These are phyloP conservation scores for Lepidocyrtoides sp. DNA, from an alignment of 2,888 invertebrate genomes.

Conservation along the genomic window DNA sequence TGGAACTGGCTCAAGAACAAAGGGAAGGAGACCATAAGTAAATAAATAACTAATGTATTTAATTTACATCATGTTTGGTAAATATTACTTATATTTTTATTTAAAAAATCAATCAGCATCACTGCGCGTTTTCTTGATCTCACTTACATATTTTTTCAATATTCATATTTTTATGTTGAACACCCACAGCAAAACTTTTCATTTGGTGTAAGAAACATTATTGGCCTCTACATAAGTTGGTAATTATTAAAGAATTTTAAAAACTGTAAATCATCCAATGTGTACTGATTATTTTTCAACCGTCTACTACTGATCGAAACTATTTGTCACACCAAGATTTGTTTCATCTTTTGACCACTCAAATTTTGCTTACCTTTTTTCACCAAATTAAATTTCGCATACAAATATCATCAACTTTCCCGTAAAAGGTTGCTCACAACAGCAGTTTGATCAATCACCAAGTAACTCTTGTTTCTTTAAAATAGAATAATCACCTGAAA, in stretches of 20 bases:
- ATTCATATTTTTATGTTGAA: slow-evolving; percentile 6
- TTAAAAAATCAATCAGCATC: slow-evolving; percentile 47
- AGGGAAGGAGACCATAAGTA: too few relatives aligned
- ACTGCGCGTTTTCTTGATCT: slow-evolving; percentile 30
- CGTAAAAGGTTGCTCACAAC: background rate
- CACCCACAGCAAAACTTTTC: slow-evolving; percentile 14
- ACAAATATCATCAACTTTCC: background rate
- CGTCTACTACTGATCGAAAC: slow-evolving; percentile 3
- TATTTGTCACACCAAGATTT: background rate
- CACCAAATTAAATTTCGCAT: slow-evolving; percentile 27
- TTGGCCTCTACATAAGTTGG: slow-evolving; percentile 30
- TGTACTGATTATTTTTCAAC: background rate
- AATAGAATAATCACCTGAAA: background rate
- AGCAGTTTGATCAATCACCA: background rate
- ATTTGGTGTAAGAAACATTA: background rate
- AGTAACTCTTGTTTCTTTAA: background rate
- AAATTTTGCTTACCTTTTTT: background rate
- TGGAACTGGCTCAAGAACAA: background rate
- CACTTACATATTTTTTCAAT: background rate
- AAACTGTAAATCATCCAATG: slow-evolving; percentile 9
- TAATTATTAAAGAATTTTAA: background rate
- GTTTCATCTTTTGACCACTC: background rate
- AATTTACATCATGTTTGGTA: background rate
- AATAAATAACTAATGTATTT: slow-evolving; percentile 23
- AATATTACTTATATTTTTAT: background rate